Evolutionary conservation across 2,797 vertebrate genomes (phyloP).

Genomic region (Clamator glandarius): DNA sequence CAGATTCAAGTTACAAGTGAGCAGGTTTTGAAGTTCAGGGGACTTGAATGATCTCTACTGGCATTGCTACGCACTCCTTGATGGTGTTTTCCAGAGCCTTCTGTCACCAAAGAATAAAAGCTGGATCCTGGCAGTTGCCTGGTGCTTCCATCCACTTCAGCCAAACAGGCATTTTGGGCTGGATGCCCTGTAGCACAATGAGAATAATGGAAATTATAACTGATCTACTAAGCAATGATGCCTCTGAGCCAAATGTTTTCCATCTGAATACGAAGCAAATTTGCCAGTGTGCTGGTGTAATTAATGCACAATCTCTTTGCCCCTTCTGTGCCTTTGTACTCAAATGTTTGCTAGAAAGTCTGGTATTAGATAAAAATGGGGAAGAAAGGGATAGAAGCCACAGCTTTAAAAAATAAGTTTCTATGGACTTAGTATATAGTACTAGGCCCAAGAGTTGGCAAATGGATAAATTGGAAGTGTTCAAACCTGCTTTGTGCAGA

Average conservation of each 20-base stretch:
- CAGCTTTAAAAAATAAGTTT: background rate
- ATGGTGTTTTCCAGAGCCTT: slow-evolving; percentile 26
- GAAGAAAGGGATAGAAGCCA: background rate
- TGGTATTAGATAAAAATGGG: background rate
- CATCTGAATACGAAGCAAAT: slow-evolving; percentile 39
- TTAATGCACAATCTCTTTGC: background rate
- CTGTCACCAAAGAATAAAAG: slow-evolving; percentile 45
- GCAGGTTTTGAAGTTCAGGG: background rate
- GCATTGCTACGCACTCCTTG: background rate
- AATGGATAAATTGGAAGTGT: background rate
- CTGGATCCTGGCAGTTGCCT: slow-evolving; percentile 43
- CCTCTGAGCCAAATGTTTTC: slow-evolving; percentile 53
- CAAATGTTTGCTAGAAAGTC: background rate
- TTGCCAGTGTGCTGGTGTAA: background rate
- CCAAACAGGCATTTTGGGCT: slow-evolving; percentile 42
- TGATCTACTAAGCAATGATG: slow-evolving; percentile 42
- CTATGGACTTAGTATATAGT: background rate
- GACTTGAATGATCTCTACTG: background rate
- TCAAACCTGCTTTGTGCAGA: background rate
- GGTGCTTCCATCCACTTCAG: slow-evolving; percentile 22
- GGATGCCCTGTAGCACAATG: slow-evolving; percentile 27
- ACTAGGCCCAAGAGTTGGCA: background rate
- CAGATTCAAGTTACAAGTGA: background rate
- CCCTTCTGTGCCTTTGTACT: background rate
- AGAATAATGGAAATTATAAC: slow-evolving; percentile 47